Conservation (phyloP, 2,888 invertebrate species). For the Philonicus albiceps region DNA sequence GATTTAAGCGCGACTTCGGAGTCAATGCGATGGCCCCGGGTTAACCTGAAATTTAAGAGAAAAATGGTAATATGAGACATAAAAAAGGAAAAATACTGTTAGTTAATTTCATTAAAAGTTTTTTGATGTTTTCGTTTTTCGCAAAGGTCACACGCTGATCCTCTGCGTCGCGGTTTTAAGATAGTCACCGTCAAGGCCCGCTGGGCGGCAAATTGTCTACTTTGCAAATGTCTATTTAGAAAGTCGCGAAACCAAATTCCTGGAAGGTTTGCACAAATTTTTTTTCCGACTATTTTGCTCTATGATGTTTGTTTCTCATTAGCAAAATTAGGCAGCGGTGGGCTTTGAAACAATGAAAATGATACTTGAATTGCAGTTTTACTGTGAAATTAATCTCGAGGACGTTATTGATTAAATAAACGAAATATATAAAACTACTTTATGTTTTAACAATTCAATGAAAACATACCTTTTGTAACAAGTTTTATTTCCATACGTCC, state of each 20-base stretch:
- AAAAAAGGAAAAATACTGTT: conserved; percentile 10
- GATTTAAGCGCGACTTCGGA: background rate
- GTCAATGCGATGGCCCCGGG: background rate
- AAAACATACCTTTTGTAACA: background rate
- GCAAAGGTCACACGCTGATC: background rate
- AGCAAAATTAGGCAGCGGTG: background rate
- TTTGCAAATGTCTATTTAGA: background rate
- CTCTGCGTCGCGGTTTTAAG: background rate
- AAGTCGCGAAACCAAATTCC: background rate
- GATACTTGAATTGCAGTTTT: background rate
- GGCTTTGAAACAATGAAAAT: background rate
- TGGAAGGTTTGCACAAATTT: background rate
- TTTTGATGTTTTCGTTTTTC: background rate
- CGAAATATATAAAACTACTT: background rate
- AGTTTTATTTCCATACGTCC: background rate
- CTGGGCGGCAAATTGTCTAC: background rate
- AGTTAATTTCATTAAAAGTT: conserved; percentile 9
- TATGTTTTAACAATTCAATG: too few relatives aligned
- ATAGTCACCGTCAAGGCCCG: background rate
- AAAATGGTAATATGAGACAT: background rate
- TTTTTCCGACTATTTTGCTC: background rate
- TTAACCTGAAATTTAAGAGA: conserved; percentile 27
- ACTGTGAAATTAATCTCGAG: background rate
- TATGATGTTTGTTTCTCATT: background rate
- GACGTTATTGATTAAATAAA: background rate